These are phyloP conservation scores for Microhierax caerulescens DNA, from an alignment of 2,797 vertebrate species.

Conservation along the genomic window DNA sequence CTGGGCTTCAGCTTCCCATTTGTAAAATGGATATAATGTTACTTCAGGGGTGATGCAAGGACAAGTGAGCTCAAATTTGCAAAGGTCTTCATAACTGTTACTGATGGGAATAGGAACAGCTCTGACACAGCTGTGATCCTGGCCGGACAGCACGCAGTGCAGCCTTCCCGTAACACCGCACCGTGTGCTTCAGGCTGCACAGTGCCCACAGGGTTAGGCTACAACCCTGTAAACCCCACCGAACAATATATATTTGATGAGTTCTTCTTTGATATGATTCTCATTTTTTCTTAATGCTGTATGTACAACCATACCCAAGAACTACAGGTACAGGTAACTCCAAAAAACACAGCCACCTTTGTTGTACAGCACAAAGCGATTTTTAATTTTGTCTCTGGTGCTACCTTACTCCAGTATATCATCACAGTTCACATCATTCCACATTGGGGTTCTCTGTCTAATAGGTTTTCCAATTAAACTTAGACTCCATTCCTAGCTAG, in stretches of 20 bases:
- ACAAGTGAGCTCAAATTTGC: background rate
- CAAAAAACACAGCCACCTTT: background rate
- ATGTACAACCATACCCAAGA: background rate
- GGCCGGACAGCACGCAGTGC: background rate
- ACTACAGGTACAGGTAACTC: background rate
- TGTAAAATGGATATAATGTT: slow-evolving; percentile 44
- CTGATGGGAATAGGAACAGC: background rate
- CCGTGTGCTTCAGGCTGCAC: background rate
- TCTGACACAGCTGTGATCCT: background rate
- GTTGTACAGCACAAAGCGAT: background rate
- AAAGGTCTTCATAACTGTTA: background rate
- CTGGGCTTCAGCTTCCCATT: slow-evolving; percentile 6
- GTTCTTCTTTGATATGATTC: background rate
- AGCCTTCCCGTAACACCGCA: background rate
- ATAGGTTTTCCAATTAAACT: background rate
- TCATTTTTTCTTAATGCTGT: background rate
- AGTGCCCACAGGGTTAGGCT: background rate
- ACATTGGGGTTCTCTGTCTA: background rate
- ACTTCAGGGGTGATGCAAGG: slow-evolving; percentile 39
- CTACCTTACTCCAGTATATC: background rate
- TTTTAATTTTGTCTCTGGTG: background rate
- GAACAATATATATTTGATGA: background rate
- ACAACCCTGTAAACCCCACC: background rate
- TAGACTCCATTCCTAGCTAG: background rate
- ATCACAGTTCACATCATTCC: background rate